Percentiles rank a stretch among this genome's conserved stretches.
phyloP scores from a whole-genome alignment of 2,113 vertebrate species.

The Sterrhoptilus dennistouni region DNA sequence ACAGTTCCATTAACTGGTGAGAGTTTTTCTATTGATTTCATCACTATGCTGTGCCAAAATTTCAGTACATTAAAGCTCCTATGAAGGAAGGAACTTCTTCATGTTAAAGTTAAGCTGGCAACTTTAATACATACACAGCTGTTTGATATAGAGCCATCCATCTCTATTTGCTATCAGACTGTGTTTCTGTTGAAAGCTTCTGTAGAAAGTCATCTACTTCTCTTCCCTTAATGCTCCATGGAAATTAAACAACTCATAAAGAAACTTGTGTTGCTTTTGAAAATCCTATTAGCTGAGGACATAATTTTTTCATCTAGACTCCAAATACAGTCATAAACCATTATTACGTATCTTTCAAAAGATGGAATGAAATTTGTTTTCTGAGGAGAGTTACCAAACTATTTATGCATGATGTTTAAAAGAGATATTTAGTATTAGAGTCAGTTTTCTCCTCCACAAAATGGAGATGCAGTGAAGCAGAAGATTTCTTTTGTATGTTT shows the following conservation, averaged over 20 bases:
- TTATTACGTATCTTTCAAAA: neutral
- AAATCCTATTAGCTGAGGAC: neutral
- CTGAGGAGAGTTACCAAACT: neutral
- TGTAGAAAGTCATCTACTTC: neutral
- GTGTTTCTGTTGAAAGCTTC: neutral
- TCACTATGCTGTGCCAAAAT: neutral
- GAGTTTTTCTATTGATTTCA: neutral
- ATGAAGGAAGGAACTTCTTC: neutral
- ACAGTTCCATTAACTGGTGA: neutral
- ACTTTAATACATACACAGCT: neutral
- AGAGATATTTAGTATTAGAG: neutral
- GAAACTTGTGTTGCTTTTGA: neutral
- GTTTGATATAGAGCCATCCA: neutral
- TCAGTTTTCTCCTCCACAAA: neutral
- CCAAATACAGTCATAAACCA: neutral
- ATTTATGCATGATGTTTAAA: neutral
- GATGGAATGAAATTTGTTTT: neutral
- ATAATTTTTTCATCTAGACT: neutral
- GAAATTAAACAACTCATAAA: neutral
- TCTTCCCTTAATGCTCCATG: neutral
- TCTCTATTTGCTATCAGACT: neutral
- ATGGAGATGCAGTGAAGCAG: neutral
- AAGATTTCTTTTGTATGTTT: neutral
- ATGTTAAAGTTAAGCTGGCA: neutral
- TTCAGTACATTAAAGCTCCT: neutral